Percentiles rank a stretch among this genome's conserved stretches.
Evolutionary conservation across 2,888 invertebrate genomes (phyloP).

Genomic region (Diploptera punctata): DNA sequence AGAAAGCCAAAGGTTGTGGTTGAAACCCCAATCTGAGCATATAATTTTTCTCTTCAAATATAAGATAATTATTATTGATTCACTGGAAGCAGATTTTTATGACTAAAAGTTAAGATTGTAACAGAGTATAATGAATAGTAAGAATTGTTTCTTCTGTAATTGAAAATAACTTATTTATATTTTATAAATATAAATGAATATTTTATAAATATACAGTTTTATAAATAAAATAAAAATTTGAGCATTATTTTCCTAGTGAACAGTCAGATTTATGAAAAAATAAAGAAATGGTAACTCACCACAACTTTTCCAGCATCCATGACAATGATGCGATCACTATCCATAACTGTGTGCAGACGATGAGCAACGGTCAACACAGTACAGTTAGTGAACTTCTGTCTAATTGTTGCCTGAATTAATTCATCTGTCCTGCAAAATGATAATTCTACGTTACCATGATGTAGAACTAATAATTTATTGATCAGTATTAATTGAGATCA

Average conservation of each 20-base stretch:
- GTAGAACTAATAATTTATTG: neutral
- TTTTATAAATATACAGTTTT: neutral
- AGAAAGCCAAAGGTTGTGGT: no score
- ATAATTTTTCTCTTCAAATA: no score
- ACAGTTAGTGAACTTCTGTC: conserved; percentile 80
- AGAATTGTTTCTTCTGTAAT: neutral
- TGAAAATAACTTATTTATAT: no score
- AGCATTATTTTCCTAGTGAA: neutral
- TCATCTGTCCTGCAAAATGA: conserved; percentile 67
- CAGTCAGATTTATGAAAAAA: neutral
- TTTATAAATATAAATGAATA: neutral
- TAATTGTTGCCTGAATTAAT: conserved; percentile 83
- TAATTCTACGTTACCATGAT: neutral
- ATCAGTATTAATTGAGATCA: no score
- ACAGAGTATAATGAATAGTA: no score
- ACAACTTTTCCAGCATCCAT: conserved; percentile 56
- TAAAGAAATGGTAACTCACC: conserved; percentile 12
- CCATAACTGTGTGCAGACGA: conserved; percentile 91
- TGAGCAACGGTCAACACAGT: conserved; percentile 93
- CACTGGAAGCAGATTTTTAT: neutral
- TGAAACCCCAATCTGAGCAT: no score
- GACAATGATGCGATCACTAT: no score
- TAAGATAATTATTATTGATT: neutral
- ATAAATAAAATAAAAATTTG: neutral
- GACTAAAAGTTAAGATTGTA: no score